Conservation (phyloP, 2,888 invertebrate genomes). For the Eristalis intricaria region DNA sequence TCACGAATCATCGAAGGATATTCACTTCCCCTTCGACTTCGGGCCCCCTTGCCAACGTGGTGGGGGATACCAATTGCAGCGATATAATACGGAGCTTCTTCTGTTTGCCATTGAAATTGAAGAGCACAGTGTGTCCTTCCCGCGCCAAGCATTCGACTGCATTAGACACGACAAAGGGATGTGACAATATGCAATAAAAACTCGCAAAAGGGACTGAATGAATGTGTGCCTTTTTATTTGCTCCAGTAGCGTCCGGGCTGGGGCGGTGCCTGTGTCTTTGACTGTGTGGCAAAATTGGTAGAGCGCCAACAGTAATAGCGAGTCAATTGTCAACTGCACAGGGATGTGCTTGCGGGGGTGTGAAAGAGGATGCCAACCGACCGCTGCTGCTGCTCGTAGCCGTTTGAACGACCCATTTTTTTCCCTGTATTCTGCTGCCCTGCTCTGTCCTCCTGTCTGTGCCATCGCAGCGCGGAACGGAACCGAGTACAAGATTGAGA, state of each 20-base stretch:
- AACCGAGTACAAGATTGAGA: slow-evolving; percentile 30
- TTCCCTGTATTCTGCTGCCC: not conserved
- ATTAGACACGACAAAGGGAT: slow-evolving; percentile 47
- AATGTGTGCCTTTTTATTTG: slow-evolving; percentile 25
- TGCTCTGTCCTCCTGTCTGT: not conserved
- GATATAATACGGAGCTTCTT: slow-evolving; percentile 43
- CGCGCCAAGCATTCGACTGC: not conserved
- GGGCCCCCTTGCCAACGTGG: not conserved
- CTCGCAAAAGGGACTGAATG: slow-evolving; percentile 9
- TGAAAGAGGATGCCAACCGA: not conserved
- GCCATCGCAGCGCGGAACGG: slow-evolving; percentile 15
- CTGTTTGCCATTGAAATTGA: slow-evolving; percentile 48
- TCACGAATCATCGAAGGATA: slow-evolving; percentile 37
- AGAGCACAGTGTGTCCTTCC: slow-evolving; percentile 5
- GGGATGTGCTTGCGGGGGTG: not conserved
- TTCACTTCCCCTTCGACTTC: not conserved
- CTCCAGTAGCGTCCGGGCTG: not conserved
- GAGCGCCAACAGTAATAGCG: slow-evolving; percentile 62
- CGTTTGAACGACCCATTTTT: not conserved
- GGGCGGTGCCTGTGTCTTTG: slow-evolving; percentile 1
- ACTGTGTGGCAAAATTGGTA: slow-evolving; percentile 46
- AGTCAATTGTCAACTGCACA: slow-evolving; percentile 61
- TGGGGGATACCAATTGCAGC: slow-evolving; percentile 19
- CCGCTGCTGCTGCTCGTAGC: slow-evolving; percentile 4
- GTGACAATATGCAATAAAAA: slow-evolving; percentile 7